Conservation (phyloP, 2,113 vertebrate genomes). For the Rhineura floridana region DNA sequence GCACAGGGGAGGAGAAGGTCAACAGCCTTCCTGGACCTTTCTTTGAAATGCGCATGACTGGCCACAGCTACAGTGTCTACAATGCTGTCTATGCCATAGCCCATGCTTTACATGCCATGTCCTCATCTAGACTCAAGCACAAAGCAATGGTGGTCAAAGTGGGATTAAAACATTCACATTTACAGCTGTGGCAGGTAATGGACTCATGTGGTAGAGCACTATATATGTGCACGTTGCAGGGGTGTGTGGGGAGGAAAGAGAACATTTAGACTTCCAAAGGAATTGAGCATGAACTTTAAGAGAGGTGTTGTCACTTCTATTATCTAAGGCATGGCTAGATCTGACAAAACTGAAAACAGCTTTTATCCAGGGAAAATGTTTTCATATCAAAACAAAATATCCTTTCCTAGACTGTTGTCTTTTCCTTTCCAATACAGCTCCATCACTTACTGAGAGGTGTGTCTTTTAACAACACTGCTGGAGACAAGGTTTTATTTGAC, state of each 20-base stretch:
- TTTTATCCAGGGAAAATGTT: too few species aligned
- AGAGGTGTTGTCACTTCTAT: too few species aligned
- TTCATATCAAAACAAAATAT: not conserved
- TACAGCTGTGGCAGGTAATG: not conserved
- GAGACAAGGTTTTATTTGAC: not conserved
- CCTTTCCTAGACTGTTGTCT: not conserved
- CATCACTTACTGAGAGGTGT: not conserved
- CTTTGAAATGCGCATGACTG: constrained; percentile 2
- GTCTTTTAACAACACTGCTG: not conserved
- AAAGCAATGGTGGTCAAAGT: too few species aligned
- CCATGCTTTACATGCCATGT: not conserved
- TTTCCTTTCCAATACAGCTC: not conserved
- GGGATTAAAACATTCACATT: not conserved
- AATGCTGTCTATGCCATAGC: not conserved
- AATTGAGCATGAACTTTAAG: too few species aligned
- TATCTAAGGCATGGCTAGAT: too few species aligned
- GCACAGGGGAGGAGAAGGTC: not conserved
- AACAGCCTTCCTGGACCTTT: not conserved
- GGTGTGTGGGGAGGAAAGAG: too few species aligned
- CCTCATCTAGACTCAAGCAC: not conserved
- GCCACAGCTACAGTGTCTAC: constrained; percentile 2
- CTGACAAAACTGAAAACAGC: too few species aligned
- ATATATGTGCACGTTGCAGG: too few species aligned
- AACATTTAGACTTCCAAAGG: too few species aligned
- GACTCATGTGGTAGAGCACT: too few species aligned